A percentile compares a stretch with the other conserved stretches of the same genome.
Conservation (phyloP, 2,888 invertebrate genomes). For the Campopleginae sp. region DNA sequence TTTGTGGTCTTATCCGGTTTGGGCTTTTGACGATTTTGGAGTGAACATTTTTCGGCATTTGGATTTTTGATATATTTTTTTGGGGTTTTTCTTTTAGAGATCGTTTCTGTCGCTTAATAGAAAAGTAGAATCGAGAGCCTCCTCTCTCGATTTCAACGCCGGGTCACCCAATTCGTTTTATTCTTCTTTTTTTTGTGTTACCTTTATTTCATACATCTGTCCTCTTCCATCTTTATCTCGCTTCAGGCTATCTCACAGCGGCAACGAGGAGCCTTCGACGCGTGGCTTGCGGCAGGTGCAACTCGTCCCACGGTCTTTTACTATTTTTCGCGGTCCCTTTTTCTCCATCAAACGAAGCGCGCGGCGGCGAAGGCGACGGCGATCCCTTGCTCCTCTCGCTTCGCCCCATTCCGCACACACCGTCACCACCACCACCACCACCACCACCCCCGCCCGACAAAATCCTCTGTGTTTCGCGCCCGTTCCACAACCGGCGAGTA, state of each 20-base stretch:
- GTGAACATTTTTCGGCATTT: neutral
- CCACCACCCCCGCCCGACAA: neutral
- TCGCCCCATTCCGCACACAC: constrained; percentile 27
- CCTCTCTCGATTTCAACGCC: constrained; percentile 15
- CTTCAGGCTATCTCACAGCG: constrained; percentile 41
- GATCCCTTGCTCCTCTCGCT: constrained; percentile 56
- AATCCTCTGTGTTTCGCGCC: constrained; percentile 64
- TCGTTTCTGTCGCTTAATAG: neutral
- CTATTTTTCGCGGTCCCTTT: constrained; percentile 69
- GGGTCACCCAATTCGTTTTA: constrained; percentile 9
- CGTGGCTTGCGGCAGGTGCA: constrained; percentile 74
- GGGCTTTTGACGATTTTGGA: neutral
- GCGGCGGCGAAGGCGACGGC: neutral
- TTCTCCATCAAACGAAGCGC: constrained; percentile 50
- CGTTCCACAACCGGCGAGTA: constrained; percentile 64
- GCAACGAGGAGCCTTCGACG: constrained; percentile 60
- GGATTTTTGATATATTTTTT: constrained; percentile 15
- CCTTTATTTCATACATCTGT: constrained; percentile 48
- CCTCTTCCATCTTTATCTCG: constrained; percentile 65
- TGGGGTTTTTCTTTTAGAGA: neutral
- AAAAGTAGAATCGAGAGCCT: constrained; percentile 31
- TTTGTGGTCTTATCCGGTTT: too few species aligned
- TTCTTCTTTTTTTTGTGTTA: constrained; percentile 24
- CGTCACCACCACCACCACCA: too few species aligned
- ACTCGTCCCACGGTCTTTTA: constrained; percentile 79